Evolutionary conservation across 1,140 invertebrate species (phyloP), one percentile per base, ranked within the genome.

Genomic region (Drosophila malerkotliana): DNA sequence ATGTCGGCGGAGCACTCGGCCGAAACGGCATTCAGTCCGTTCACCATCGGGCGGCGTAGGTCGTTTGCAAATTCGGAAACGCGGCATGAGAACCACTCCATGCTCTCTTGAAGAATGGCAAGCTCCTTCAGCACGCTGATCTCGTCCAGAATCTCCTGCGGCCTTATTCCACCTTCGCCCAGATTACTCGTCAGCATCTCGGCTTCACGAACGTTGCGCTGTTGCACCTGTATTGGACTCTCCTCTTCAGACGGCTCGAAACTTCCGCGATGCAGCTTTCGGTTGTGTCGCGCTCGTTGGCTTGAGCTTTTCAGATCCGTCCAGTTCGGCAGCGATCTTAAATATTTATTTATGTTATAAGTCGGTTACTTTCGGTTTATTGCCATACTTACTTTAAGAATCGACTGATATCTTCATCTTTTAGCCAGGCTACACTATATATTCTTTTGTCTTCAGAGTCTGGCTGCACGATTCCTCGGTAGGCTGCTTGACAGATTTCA

Each of bases 351-450:
- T 15, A 12, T 7, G 14, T 44, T 7, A 14, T 44, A 8, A 1
- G 6, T 47, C 7, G 37, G 0, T 2, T 4, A 48, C 10, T 0
- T 3, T n/a, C 3, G 1, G 2, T 12, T 0, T 37, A 21, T 37
- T 10, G 3, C 12, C 26, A 34, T 2, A 47, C 87, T 85, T 93
- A 95, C 94, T 96, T 96, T 66, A 97, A 94, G 92, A 98, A 97
- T 67, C 97, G 92, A 91, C 95, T 97, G 58, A 99, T 98, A 91
- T 99, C 98, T 74, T 98, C 97, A 92, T 99, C 98, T 73, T 97
- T 97, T 1, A 98, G 94, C 98, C 98, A 99, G 26, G 95, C 95
- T 5, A 97, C 96, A 83, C 97, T 98, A 62, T 97, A 95, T 32
- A 98, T 95, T 53, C 95, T 92, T 76, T 95, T 95, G 77, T 97